These are phyloP conservation scores for Aldabrachelys gigantea DNA, from an alignment of 2,113 vertebrate species.

Conservation along the genomic window DNA sequence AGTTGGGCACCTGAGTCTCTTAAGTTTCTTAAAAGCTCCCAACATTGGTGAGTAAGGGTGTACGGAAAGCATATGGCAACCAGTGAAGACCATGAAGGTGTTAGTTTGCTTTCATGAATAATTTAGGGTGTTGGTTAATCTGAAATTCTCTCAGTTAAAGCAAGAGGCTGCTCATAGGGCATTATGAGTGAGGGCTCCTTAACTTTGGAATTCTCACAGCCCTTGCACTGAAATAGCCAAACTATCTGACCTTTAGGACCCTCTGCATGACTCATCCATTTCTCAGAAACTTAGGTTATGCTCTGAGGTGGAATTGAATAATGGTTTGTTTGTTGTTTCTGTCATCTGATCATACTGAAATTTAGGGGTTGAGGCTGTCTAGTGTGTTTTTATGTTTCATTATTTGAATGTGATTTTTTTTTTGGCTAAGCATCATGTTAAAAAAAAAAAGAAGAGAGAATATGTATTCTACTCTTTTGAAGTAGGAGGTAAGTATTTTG, in stretches of 20 bases:
- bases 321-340: neutral
- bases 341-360: neutral
- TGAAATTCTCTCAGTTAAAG: neutral
- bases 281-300: neutral
- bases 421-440: too few relatives aligned
- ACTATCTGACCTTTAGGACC: fast-evolving
- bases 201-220: neutral
- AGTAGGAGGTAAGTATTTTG: neutral
- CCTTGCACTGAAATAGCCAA: neutral
- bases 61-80: neutral
- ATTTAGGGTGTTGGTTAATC: neutral
- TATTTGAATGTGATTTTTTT: neutral
- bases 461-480: neutral
- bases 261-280: neutral
- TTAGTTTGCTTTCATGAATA: neutral
- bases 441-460: too few relatives aligned
- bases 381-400: neutral
- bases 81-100: fast-evolving
- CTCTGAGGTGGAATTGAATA: neutral
- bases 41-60: neutral
- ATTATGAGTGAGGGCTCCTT: neutral
- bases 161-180: neutral
- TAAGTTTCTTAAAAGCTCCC: neutral
- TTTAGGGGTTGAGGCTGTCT: neutral
- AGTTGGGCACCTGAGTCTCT: fast-evolving